Base-by-base conservation (phyloP, 2,888 invertebrate species). In the Zelleria hepariella region DNA sequence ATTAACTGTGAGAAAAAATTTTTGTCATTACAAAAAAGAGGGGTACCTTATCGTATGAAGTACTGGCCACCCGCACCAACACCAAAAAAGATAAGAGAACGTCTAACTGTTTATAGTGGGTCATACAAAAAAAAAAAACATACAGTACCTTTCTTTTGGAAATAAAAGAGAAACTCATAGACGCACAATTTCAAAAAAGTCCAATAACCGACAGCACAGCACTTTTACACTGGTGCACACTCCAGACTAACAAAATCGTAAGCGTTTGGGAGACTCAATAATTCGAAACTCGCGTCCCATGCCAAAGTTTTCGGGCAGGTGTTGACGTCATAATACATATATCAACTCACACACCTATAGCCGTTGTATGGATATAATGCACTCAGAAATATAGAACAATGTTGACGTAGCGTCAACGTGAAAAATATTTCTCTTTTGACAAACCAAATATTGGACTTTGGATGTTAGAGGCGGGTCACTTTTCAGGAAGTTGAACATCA, bases 281-380 rank as follows among this genome's bases (percentile, higher is more conserved):
- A 84, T 82, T 82, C 75, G 75, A 80, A 78, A 75, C 73, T 72
- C 77, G 83, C 78, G 80, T 82, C 82, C 77, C 82, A 81, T 88
- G 88, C 87, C 88, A 88, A 88, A 86, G 77, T 78, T 86, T 42
- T 86, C 82, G 70, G 79, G 69, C 78, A 85, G 80, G 79, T 82
- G 78, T 71, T 78, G 83, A 86, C 87, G 87, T 87, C 87, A 86
- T 66, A 66, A 76, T 42, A 42, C 77, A 73, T 78, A 81, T 72
- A 78, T 74, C 72, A 74, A 74, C 74, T 68, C 72, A 72, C 65
- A 74, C 71, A 73, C 70, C 68, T 25, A 8, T 24, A 53, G 24
- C 23, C 8, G 25, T 5, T 53, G 8, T 53, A 15, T 24, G 23
- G 24, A n/a, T 24, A 25, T 53, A 24, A 53, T 53, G 25, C 53